These are phyloP conservation scores for Bursaphelenchus okinawaensis DNA, from an alignment of 2,888 invertebrate species.

Conservation along the genomic window DNA sequence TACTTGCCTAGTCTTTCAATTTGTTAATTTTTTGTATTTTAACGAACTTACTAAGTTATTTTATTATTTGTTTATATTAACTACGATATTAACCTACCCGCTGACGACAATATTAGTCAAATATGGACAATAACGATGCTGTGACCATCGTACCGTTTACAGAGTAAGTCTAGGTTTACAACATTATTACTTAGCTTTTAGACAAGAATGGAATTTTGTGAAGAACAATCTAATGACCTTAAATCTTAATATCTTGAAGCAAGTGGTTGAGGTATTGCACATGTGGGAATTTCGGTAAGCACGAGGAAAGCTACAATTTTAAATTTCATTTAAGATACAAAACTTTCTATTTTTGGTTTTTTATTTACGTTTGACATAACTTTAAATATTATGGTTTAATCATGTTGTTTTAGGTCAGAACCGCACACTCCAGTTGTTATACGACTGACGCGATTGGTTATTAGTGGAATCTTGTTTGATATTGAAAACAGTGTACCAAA, in stretches of 20 bases:
- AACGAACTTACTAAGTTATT: neutral
- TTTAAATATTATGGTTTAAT: neutral
- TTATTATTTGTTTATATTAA: neutral
- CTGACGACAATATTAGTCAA: neutral
- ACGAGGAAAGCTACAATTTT: no score
- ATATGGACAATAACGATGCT: neutral
- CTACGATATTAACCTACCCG: neutral
- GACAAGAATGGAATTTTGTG: slow-evolving; percentile 20
- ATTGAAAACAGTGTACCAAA: neutral
- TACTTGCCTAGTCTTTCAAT: no score
- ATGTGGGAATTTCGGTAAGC: slow-evolving; percentile 10
- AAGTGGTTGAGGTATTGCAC: slow-evolving; percentile 8
- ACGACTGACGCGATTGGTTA: slow-evolving; percentile 17
- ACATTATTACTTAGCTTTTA: neutral
- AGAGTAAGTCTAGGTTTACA: neutral
- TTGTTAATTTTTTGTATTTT: neutral
- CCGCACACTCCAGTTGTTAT: slow-evolving; percentile 24
- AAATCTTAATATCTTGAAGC: neutral
- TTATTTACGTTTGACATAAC: neutral
- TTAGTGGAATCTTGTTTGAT: slow-evolving; percentile 18
- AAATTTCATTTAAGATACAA: no score
- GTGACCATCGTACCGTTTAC: slow-evolving; percentile 7
- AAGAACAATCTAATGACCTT: slow-evolving; percentile 1
- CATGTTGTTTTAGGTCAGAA: slow-evolving; percentile 24
- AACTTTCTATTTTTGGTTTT: no score